phyloP scores from a whole-genome alignment of 1,140 invertebrate genomes.

The Zaprionus kolodkinae region DNA sequence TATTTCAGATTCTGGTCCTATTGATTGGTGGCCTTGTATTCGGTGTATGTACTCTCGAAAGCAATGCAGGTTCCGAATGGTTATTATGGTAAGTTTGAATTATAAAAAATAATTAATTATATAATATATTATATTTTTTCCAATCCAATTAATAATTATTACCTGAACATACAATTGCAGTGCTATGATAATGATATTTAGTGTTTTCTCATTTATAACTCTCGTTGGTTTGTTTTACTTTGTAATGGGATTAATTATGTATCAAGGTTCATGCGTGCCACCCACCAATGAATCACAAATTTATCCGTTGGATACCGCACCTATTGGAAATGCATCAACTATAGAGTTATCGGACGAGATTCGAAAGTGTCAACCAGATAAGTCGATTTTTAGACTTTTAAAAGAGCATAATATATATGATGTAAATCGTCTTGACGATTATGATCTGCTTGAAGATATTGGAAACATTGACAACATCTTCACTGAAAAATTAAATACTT shows the following conservation, averaged over 20 bases:
- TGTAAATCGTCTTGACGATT: background rate
- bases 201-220: background rate
- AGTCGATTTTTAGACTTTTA: background rate
- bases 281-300: background rate
- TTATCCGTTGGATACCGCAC: background rate
- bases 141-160: background rate
- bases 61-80: background rate
- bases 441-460: too few relatives aligned
- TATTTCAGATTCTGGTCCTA: background rate
- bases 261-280: background rate
- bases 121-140: too few relatives aligned
- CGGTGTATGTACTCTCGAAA: background rate
- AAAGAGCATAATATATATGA: background rate
- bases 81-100: background rate
- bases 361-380: background rate
- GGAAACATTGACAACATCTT: too few relatives aligned
- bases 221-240: slow-evolving; percentile 2
- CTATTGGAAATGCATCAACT: background rate
- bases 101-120: background rate
- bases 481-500: too few relatives aligned
- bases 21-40: background rate
- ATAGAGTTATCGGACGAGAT: background rate
- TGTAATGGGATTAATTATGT: background rate
- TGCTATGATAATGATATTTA: background rate
- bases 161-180: background rate